Base-by-base conservation (phyloP, 2,113 vertebrate species). In the Gila orcuttii region DNA sequence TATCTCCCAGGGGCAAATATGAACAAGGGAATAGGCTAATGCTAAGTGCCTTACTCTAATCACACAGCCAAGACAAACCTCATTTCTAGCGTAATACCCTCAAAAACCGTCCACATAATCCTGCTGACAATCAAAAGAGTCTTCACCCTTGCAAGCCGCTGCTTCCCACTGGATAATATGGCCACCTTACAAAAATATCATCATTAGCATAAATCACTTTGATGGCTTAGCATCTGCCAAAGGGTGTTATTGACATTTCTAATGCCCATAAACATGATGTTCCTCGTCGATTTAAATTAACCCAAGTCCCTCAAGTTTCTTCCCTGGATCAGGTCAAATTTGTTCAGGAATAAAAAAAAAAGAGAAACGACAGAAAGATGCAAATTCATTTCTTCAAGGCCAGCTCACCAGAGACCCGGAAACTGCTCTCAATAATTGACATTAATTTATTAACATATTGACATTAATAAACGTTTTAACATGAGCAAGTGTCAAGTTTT, bases 151-250 rank as follows among this genome's bases (percentile, higher is more conserved):
- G 55, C 55, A 55, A 36, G 19, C 77, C 13, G 45, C 50, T 21
- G 62, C 62, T 69, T 82, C 79, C 33, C 47, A 66, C 31, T 31
- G 19, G 76, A 79, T 86, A 86, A 86, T 59, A 78, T 71, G 62
- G 39, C 57, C 82, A 55, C 21, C 66, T 88, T 74, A 79, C 23
- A 74, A 83, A 75, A 83, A 86, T 84, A 83, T 74, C 80, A 86
- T 36, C 80, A 84, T 86, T 86, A 78, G 79, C 84, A 86, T 83
- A 87, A 87, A 79, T 79, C 86, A 83, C 86, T 87, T 78, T 87
- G 86, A 87, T 84, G 82, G 82, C 50, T 79, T 71, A 84, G 75
- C 55, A 60, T 73, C 64, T 50, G 86, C 86, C 86, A 84, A 87
- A 84, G 86, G 82, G 62, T 84, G 69, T 79, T 87, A 87, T 84